Percentiles rank a stretch among this genome's conserved stretches.
Evolutionary conservation across 2,888 invertebrate species (phyloP).

Genomic region (Apamea sordens): DNA sequence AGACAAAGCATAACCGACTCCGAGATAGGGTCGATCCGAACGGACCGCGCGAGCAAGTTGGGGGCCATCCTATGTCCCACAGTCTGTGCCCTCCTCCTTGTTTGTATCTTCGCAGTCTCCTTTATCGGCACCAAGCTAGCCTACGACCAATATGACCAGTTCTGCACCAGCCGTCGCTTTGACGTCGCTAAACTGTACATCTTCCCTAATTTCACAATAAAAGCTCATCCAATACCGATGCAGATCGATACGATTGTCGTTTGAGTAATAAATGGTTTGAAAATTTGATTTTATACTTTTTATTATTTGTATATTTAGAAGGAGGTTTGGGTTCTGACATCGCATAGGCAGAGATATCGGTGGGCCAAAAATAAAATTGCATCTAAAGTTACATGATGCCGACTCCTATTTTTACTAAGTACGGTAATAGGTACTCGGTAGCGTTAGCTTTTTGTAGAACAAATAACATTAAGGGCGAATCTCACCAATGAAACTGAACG

Average conservation of each 20-base stretch:
- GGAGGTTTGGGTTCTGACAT: not conserved
- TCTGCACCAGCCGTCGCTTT: conserved; percentile 76
- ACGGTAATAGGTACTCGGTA: no score
- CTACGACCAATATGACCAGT: conserved; percentile 81
- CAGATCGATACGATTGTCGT: conserved; percentile 20
- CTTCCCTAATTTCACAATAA: conserved; percentile 75
- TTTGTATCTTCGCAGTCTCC: conserved; percentile 76
- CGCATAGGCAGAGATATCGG: not conserved
- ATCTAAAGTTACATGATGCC: not conserved
- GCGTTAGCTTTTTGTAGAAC: no score
- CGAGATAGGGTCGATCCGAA: conserved; percentile 75
- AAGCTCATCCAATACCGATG: conserved; percentile 35
- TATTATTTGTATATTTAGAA: not conserved
- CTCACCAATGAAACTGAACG: not conserved
- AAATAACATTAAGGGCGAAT: no score
- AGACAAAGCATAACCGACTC: conserved; percentile 77
- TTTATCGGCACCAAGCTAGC: conserved; percentile 80
- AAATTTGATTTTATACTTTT: not conserved
- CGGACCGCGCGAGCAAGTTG: conserved; percentile 74
- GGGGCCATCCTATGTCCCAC: conserved; percentile 83
- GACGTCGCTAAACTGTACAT: conserved; percentile 78
- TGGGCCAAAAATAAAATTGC: not conserved
- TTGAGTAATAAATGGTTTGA: conserved; percentile 46
- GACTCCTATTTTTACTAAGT: not conserved
- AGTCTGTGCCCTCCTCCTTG: conserved; percentile 80